Evolutionary conservation across 2,113 vertebrate genomes (phyloP).

Genomic region (Gasterosteus aculeatus): DNA sequence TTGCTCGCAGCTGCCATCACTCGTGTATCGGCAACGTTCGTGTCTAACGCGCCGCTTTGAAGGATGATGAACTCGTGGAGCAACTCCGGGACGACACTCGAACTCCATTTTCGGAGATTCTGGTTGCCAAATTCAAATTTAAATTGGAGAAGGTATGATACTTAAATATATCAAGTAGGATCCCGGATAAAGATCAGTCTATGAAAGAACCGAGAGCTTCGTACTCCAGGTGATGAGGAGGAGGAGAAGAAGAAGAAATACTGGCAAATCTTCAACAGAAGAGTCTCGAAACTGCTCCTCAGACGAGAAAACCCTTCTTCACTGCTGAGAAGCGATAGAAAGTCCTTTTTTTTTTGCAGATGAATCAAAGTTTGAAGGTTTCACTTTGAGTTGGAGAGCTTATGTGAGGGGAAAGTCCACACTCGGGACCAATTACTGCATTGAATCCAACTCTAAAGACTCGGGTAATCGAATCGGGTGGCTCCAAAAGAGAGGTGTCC

Average conservation of each 20-base stretch:
- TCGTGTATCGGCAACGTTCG: not conserved
- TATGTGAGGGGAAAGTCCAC: not conserved
- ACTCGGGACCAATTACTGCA: slow-evolving; percentile 41
- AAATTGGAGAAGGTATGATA: not conserved
- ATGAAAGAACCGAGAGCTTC: not conserved
- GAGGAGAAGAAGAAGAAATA: not conserved
- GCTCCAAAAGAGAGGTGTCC: not conserved
- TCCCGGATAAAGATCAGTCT: too few species aligned
- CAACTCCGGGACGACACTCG: not conserved
- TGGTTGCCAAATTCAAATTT: not conserved
- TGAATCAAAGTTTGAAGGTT: slow-evolving; percentile 2
- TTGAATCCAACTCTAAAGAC: slow-evolving; percentile 6
- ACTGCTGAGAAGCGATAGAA: not conserved
- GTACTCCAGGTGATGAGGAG: not conserved
- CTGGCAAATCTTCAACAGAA: not conserved
- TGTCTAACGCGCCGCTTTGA: not conserved
- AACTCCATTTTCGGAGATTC: not conserved
- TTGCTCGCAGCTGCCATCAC: slow-evolving; percentile 35
- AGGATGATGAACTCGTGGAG: not conserved
- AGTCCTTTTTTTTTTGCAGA: not conserved
- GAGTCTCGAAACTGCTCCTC: not conserved
- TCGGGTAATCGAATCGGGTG: slow-evolving; percentile 1
- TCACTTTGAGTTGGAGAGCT: slow-evolving; percentile 5
- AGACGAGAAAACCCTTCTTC: slow-evolving; percentile 4
- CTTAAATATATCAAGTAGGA: too few species aligned